Percentiles rank a stretch among this genome's conserved stretches.
Evolutionary conservation across 2,888 invertebrate species (phyloP).

Genomic region (Euplagia quadripunctaria): DNA sequence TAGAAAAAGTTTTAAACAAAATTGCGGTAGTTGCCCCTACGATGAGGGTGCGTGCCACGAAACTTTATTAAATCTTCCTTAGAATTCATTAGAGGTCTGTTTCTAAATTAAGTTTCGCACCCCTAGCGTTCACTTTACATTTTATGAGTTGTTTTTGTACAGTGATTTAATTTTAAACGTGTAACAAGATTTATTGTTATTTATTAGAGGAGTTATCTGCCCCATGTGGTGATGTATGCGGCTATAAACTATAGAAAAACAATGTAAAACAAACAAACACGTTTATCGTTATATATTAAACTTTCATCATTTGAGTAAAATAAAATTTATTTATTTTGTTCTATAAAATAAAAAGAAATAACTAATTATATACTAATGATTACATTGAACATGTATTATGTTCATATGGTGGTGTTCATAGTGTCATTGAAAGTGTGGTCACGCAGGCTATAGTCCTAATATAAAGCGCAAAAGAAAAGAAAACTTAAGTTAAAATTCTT

Average conservation of each 20-base stretch:
- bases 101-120: conserved; percentile 77
- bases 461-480: neutral
- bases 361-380: neutral
- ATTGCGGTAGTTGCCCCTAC: conserved; percentile 62
- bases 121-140: conserved; percentile 64
- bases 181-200: conserved; percentile 62
- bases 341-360: too few relatives aligned
- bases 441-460: neutral
- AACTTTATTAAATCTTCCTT: conserved; percentile 76
- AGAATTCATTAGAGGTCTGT: conserved; percentile 75
- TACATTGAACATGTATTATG: neutral
- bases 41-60: conserved; percentile 58
- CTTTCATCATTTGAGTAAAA: neutral
- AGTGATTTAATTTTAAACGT: conserved; percentile 68
- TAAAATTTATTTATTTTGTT: neutral
- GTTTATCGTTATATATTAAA: neutral
- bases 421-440: too few relatives aligned
- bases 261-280: neutral
- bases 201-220: conserved; percentile 38
- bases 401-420: neutral
- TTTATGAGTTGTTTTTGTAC: conserved; percentile 67
- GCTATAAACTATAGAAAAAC: conserved; percentile 6
- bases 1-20: conserved; percentile 62
- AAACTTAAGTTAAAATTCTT: neutral
- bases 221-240: conserved; percentile 20